Conservation (phyloP, 2,888 invertebrate species). For the Plusia festucae region DNA sequence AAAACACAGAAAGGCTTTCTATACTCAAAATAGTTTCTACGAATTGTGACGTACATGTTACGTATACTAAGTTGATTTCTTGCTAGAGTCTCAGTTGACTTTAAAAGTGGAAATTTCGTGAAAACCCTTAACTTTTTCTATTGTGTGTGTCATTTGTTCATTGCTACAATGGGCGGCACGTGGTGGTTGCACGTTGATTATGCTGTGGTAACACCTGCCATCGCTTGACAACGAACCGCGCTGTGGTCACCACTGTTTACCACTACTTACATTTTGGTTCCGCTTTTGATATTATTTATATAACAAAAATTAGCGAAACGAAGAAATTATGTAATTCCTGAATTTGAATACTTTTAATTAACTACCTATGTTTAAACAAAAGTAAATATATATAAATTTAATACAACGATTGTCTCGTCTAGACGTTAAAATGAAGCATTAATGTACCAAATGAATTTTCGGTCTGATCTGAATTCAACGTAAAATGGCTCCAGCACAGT, state of each 20-base stretch:
- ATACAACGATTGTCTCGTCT: neutral
- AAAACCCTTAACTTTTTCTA: conserved; percentile 15
- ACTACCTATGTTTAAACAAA: too few species aligned
- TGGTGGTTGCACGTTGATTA: conserved; percentile 39
- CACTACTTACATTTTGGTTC: conserved; percentile 27
- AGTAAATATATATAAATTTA: neutral
- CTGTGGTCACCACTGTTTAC: conserved; percentile 37
- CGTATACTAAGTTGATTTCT: too few species aligned
- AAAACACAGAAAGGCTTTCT: too few species aligned
- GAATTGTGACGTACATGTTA: too few species aligned
- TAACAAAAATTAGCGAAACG: too few species aligned
- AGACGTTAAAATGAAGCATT: neutral
- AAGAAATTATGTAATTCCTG: too few species aligned
- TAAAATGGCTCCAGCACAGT: neutral
- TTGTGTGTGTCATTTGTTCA: conserved; percentile 37
- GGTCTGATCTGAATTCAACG: neutral
- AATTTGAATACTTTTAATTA: too few species aligned
- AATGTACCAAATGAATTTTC: neutral
- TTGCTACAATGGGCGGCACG: conserved; percentile 46
- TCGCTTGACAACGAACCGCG: conserved; percentile 31
- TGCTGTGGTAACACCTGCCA: conserved; percentile 39
- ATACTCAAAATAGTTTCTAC: too few species aligned
- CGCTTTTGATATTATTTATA: conserved; percentile 8
- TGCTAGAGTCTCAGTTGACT: too few species aligned
- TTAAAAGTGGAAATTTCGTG: conserved; percentile 20